A percentile compares a stretch with the other conserved stretches of the same genome.
These are phyloP conservation scores for Rhinatrema bivittatum DNA, from an alignment of 2,797 vertebrate species.

Conservation along the genomic window DNA sequence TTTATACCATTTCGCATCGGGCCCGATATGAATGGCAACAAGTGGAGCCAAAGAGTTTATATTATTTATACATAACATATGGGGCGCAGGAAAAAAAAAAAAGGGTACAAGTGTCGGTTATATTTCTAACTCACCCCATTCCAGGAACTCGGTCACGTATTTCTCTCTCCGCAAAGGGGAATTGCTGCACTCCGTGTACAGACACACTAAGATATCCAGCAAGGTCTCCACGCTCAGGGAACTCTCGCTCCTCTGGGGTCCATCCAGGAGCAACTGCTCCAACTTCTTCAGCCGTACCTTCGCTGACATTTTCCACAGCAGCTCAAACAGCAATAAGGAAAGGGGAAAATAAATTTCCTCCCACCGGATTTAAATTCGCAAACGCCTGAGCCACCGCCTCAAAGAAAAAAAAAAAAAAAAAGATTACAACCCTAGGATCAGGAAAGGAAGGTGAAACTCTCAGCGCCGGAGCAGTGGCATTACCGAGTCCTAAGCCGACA, in stretches of 20 bases:
- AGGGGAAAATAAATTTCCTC: too few species aligned
- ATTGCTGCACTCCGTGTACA: constrained; percentile 77
- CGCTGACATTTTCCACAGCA: constrained; percentile 72
- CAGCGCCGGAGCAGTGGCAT: constrained; percentile 1
- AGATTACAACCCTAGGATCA: too few species aligned
- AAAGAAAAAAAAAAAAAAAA: too few species aligned
- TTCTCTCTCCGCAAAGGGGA: constrained; percentile 82
- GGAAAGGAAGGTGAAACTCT: background rate
- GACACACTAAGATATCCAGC: constrained; percentile 83
- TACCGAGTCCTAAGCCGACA: constrained; percentile 29
- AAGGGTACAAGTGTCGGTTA: too few species aligned
- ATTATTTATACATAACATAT: too few species aligned
- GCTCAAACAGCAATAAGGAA: too few species aligned
- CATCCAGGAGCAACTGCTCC: constrained; percentile 84
- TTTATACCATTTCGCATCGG: too few species aligned
- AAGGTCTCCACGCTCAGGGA: constrained; percentile 85
- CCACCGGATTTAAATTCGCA: too few species aligned
- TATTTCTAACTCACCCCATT: constrained; percentile 80
- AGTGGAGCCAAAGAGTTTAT: too few species aligned
- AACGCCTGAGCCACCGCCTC: too few species aligned
- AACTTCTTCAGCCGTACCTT: constrained; percentile 87
- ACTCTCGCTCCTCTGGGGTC: constrained; percentile 62
- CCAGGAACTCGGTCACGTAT: constrained; percentile 88
- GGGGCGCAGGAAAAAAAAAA: too few species aligned
- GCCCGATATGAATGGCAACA: too few species aligned